These are phyloP conservation scores for Plemyria rubiginata DNA, from an alignment of 2,888 invertebrate genomes.

Conservation along the genomic window DNA sequence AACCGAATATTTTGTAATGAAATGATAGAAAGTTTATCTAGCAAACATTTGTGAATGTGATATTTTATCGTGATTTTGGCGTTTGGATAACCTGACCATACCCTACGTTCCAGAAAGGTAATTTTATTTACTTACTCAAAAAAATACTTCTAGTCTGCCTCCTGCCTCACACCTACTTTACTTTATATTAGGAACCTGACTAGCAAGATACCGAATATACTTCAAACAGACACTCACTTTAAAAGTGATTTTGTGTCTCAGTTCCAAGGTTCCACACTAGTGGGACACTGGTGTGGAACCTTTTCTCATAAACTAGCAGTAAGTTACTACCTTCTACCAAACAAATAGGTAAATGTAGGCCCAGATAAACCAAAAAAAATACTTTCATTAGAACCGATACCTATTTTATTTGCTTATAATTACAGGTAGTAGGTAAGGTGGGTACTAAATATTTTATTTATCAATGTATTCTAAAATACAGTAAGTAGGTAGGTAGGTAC, in stretches of 20 bases:
- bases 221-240: not conserved
- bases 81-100: not conserved
- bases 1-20: not conserved
- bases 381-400: not conserved
- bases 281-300: not conserved
- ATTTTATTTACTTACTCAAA: no score
- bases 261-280: no score
- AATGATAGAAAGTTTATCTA: slow-evolving; percentile 32
- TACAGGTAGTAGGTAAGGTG: no score
- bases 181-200: not conserved
- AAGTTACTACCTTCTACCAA: not conserved
- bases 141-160: no score
- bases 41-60: not conserved
- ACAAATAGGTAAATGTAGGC: not conserved
- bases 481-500: no score
- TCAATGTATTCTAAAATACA: no score
- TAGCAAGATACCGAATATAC: not conserved
- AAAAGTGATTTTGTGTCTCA: not conserved
- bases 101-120: slow-evolving; percentile 8
- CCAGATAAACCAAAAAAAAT: not conserved
- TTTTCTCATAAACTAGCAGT: no score
- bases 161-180: not conserved
- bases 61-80: not conserved
- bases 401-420: no score
- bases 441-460: no score